Conservation (phyloP, 2,888 invertebrate genomes). For the Magallana nippona region DNA sequence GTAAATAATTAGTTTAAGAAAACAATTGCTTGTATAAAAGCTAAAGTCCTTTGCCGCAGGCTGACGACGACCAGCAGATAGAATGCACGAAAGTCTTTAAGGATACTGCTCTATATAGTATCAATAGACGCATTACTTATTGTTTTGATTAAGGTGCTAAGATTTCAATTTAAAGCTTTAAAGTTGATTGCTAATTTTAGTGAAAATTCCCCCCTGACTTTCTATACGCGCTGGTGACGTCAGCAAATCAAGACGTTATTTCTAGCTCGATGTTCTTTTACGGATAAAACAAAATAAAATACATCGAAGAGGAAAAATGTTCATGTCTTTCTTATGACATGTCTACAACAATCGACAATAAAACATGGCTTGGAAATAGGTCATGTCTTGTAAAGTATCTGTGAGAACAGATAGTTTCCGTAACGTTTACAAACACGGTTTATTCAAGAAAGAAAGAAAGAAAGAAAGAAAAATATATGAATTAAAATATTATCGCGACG, state of each 20-base stretch:
- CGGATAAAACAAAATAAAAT: not conserved
- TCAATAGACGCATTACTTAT: not conserved
- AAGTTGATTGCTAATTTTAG: not conserved
- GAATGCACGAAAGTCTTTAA: not conserved
- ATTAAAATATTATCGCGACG: slow-evolving; percentile 20
- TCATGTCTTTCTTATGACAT: not conserved
- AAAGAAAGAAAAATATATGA: not conserved
- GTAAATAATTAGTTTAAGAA: slow-evolving; percentile 22
- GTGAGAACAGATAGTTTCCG: not conserved
- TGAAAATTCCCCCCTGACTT: not conserved
- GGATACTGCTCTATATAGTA: not conserved
- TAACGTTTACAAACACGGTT: not conserved
- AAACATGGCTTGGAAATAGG: not conserved
- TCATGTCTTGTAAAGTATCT: not conserved
- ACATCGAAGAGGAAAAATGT: not conserved
- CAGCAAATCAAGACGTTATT: not conserved
- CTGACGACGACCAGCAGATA: not conserved
- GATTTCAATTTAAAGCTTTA: not conserved
- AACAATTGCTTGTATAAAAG: not conserved
- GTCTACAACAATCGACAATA: not conserved
- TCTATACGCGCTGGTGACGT: not conserved
- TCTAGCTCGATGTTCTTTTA: not conserved
- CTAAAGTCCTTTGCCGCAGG: not conserved
- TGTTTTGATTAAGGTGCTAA: too few relatives aligned
- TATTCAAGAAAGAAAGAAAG: not conserved